A percentile compares a stretch with the other conserved stretches of the same genome.
These are phyloP conservation scores for Mormyrus hasselquistii DNA, from an alignment of 2,797 vertebrate genomes.

Conservation along the genomic window DNA sequence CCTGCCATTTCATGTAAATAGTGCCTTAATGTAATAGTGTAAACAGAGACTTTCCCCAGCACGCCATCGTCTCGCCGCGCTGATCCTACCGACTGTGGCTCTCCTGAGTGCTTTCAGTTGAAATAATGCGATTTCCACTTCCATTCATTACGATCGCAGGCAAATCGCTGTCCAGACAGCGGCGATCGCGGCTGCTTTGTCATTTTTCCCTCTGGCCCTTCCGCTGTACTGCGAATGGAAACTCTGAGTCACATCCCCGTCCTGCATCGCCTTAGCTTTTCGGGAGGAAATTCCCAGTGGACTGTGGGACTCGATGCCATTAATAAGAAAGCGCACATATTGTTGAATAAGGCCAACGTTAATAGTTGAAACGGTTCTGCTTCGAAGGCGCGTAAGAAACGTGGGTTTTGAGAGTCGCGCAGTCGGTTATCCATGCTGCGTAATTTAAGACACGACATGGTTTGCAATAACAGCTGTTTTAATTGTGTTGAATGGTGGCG, in stretches of 20 bases:
- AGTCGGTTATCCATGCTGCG: neutral
- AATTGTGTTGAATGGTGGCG: neutral
- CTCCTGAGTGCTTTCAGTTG: neutral
- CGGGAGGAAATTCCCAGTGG: neutral
- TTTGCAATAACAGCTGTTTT: neutral
- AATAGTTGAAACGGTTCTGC: neutral
- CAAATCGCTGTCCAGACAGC: neutral
- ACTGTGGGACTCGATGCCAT: neutral
- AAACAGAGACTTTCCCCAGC: neutral
- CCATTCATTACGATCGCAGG: neutral
- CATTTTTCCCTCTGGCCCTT: neutral
- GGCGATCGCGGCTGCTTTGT: neutral
- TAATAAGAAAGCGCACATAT: neutral
- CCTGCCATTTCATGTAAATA: neutral
- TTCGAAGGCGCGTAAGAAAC: neutral
- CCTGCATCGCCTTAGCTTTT: neutral
- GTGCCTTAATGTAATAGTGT: neutral
- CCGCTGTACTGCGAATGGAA: neutral
- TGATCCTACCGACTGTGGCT: neutral
- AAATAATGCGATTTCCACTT: neutral
- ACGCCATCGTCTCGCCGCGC: neutral
- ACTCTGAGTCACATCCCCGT: neutral
- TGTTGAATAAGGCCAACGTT: neutral
- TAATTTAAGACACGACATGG: neutral
- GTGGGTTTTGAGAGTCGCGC: neutral